A percentile compares a stretch with the other conserved stretches of the same genome.
Evolutionary conservation across 2,113 vertebrate genomes (phyloP).

Genomic region (Notothenia coriiceps): DNA sequence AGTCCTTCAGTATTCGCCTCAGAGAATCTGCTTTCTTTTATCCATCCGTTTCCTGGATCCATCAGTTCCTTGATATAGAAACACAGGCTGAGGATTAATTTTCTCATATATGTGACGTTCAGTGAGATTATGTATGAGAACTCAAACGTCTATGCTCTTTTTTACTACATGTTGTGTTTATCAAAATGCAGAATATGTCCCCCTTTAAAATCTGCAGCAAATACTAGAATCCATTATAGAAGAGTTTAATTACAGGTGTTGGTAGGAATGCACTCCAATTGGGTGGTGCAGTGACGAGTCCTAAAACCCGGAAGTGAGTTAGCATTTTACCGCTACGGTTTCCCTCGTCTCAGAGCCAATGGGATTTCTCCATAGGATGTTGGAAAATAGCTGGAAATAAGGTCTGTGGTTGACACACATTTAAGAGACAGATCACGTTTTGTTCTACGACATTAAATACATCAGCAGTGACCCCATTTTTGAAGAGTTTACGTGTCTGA

Average conservation of each 20-base stretch:
- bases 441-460: too few relatives aligned
- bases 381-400: too few relatives aligned
- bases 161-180: neutral
- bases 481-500: too few relatives aligned
- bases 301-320: too few relatives aligned
- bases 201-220: neutral
- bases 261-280: neutral
- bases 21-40: conserved; percentile 33
- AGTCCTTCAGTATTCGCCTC: conserved; percentile 38
- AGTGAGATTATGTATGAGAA: neutral
- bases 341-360: too few relatives aligned
- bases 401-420: too few relatives aligned
- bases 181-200: neutral
- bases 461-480: too few relatives aligned
- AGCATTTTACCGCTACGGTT: too few relatives aligned
- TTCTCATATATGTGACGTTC: conserved; percentile 6
- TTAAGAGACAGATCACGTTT: too few relatives aligned
- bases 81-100: conserved; percentile 6
- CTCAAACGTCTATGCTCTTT: neutral
- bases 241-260: neutral
- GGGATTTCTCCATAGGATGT: too few relatives aligned
- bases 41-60: conserved; percentile 25
- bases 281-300: too few relatives aligned
- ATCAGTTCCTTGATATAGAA: neutral
- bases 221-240: neutral